Evolutionary conservation across 2,888 invertebrate genomes (phyloP).

Genomic region (Erebia aethiops): DNA sequence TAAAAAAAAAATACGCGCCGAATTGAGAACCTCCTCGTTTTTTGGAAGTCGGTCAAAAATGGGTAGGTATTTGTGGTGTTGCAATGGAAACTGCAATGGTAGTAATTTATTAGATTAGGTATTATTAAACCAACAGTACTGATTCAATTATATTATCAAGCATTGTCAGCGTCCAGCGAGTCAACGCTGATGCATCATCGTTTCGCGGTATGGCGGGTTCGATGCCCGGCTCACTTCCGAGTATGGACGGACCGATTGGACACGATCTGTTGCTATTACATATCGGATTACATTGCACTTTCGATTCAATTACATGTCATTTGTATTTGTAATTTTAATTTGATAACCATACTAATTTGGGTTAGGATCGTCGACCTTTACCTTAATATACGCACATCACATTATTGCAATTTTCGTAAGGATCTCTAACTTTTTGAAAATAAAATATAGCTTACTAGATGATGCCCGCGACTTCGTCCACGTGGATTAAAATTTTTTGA

Average conservation of each 20-base stretch:
- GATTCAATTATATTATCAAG: constrained; percentile 9
- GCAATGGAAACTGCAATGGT: too few relatives aligned
- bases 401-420: too few relatives aligned
- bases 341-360: not conserved
- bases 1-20: too few relatives aligned
- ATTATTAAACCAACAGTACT: constrained; percentile 10
- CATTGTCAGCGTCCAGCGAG: constrained; percentile 23
- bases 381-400: too few relatives aligned
- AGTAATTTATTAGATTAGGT: not conserved
- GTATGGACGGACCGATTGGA: constrained; percentile 54
- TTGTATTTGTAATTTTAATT: constrained; percentile 6
- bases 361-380: not conserved
- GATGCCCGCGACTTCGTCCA: too few relatives aligned
- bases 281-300: constrained; percentile 44
- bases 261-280: constrained; percentile 44
- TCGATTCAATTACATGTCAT: constrained; percentile 10
- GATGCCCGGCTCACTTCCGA: constrained; percentile 67
- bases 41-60: too few relatives aligned
- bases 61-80: too few relatives aligned
- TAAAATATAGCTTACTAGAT: too few relatives aligned
- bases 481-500: too few relatives aligned
- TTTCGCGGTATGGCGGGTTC: constrained; percentile 64
- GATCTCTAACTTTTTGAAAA: too few relatives aligned
- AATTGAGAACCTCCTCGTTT: too few relatives aligned
- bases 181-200: constrained; percentile 39